These are phyloP conservation scores for Drosophila sucinea DNA, from an alignment of 1,140 invertebrate genomes.

Conservation along the genomic window DNA sequence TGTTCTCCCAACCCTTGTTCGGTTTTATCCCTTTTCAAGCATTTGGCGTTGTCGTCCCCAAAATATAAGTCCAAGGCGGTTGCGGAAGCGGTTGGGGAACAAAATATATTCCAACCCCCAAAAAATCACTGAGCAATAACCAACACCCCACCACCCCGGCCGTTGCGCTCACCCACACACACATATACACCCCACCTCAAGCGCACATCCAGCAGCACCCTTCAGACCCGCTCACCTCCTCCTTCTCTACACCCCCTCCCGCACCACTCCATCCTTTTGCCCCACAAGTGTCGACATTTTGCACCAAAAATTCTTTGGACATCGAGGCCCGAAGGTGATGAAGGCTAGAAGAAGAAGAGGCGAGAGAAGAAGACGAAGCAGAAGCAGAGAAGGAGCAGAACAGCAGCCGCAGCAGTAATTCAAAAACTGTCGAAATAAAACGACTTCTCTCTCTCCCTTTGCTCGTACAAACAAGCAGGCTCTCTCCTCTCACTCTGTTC, in stretches of 20 bases:
- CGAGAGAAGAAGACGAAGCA: conserved; percentile 25
- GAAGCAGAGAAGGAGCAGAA: conserved; percentile 27
- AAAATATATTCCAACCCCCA: conserved; percentile 65
- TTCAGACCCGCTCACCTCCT: conserved; percentile 34
- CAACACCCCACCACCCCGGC: conserved; percentile 43
- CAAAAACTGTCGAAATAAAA: conserved; percentile 80
- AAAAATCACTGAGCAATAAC: conserved; percentile 28
- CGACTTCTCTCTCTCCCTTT: conserved; percentile 52
- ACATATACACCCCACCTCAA: conserved; percentile 10
- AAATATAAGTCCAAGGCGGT: conserved; percentile 8
- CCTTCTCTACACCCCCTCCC: conserved; percentile 4
- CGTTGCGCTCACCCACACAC: conserved; percentile 27
- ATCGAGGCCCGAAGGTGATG: conserved; percentile 9
- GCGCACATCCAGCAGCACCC: conserved; percentile 45
- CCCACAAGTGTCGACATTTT: conserved; percentile 22
- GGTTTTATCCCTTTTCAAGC: conserved; percentile 58
- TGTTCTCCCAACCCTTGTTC: conserved; percentile 56
- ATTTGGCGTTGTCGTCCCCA: conserved; percentile 16
- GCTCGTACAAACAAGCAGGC: neutral
- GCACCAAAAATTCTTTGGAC: conserved; percentile 22
- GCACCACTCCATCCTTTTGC: neutral
- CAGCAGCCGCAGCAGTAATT: conserved; percentile 48
- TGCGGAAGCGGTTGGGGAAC: conserved; percentile 28
- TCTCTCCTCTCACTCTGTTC: conserved; percentile 15
- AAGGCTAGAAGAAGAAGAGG: conserved; percentile 29